phyloP scores from a whole-genome alignment of 2,888 invertebrate genomes.

The Desoria tigrina region DNA sequence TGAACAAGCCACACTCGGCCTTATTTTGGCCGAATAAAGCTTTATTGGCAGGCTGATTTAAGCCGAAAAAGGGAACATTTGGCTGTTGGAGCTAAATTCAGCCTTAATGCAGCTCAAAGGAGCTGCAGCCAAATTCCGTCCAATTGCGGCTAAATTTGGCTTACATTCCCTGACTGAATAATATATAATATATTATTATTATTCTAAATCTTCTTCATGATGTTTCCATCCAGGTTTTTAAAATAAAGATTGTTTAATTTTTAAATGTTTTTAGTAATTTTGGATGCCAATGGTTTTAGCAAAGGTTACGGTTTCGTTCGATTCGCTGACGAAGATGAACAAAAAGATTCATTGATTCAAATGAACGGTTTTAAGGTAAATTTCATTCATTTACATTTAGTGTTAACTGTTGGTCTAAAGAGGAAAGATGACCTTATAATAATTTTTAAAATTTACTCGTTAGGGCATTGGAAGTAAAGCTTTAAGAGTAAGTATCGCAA shows the following conservation, averaged over 20 bases:
- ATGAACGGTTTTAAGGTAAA: slow-evolving; percentile 84
- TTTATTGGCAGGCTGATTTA: no score
- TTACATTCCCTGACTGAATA: no score
- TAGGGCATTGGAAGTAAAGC: slow-evolving; percentile 58
- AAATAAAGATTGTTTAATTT: no score
- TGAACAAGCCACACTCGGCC: no score
- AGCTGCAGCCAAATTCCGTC: no score
- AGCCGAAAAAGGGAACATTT: no score
- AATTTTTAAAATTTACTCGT: neutral
- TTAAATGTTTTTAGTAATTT: slow-evolving; percentile 73
- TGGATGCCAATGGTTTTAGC: slow-evolving; percentile 85
- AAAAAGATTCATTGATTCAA: slow-evolving; percentile 84
- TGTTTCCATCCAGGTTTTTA: neutral
- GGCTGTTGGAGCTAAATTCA: no score
- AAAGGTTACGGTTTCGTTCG: slow-evolving; percentile 95
- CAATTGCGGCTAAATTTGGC: no score
- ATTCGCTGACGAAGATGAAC: slow-evolving; percentile 90
- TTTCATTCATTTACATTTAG: slow-evolving; percentile 10
- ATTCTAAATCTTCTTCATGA: neutral
- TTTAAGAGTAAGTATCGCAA: slow-evolving; percentile 57
- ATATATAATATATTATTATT: no score
- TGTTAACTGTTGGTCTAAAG: neutral
- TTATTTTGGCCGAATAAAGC: no score
- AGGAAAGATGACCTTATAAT: no score
- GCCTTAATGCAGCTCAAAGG: no score